Base-by-base conservation (phyloP, 2,888 invertebrate genomes). In the Athalia circularis region DNA sequence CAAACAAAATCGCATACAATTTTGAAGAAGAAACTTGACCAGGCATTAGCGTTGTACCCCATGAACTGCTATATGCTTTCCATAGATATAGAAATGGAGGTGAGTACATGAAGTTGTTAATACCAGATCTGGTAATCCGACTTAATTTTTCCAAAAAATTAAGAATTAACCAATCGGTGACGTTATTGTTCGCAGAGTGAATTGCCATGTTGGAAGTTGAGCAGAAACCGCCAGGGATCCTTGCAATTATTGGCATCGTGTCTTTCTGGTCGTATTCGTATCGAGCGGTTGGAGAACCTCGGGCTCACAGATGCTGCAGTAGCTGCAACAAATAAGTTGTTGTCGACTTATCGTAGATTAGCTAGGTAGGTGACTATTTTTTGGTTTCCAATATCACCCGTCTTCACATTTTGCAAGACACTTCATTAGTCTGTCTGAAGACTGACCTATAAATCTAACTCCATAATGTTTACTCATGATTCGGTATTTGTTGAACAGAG, bases 21-120 rank as follows among this genome's bases (percentile, higher is more conserved):
- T 65, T 81, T 88, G 48, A 83, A 82, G 77, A 75, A 82, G 45
- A 82, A 81, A 65, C n/a, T 88, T 29, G 79, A 82, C 43, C 79
- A 80, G 72, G 86, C 85, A 77, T 82, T 89, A 79, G 67, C 83
- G 6, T 67, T 90, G 50, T 94, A 92, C 86, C 93, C 94, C 0
- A 92, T 93, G 80, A 94, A 94, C 88, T 88, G 93, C 74, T 91
- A 91, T 79, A 85, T 94, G 7, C 86, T 94, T 47, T 91, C 93
- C 52, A 88, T 91, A 15, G 87, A 92, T 79, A 91, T 92, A n/a
- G 90, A 90, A 79, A 87, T 91, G 77, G 92, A 92, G 88, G 91
- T 91, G 86, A 79, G 80, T 80, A 62, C 29, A 29, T 29, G 29
- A 29, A 29, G 29, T 2, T 29, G 2, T 29, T 2, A 29, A 29